A percentile compares a stretch with the other conserved stretches of the same genome.
These are phyloP conservation scores for Pandion haliaetus DNA, from an alignment of 2,113 vertebrate genomes.

Conservation along the genomic window DNA sequence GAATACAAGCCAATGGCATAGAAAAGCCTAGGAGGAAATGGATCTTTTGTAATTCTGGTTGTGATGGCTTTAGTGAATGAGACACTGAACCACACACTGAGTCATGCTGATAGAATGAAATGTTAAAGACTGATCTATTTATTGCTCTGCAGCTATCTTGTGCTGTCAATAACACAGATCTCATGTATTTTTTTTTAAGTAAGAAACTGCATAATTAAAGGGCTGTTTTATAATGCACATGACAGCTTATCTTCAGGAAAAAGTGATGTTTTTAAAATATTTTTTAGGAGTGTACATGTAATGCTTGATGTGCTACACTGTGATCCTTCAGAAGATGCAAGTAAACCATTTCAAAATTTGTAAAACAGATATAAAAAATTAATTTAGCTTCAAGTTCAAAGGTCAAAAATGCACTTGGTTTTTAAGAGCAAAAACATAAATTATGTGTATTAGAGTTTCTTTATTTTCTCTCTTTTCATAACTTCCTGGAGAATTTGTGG, in stretches of 20 bases:
- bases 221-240: background rate
- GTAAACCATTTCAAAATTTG: background rate
- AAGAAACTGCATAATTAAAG: background rate
- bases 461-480: background rate
- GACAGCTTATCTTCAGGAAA: background rate
- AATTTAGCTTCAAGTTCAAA: background rate
- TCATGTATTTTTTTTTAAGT: background rate
- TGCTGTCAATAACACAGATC: background rate
- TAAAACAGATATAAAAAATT: background rate
- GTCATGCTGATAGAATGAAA: conserved; percentile 1
- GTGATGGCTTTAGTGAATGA: conserved; percentile 15
- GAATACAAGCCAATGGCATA: background rate
- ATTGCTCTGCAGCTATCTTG: background rate
- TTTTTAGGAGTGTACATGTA: background rate
- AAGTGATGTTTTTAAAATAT: background rate
- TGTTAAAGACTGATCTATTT: background rate
- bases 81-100: conserved; percentile 12
- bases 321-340: background rate
- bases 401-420: background rate
- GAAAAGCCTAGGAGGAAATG: conserved; percentile 5
- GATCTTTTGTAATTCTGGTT: background rate
- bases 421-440: background rate
- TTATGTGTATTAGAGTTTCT: background rate
- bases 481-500: background rate
- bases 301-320: background rate